phyloP scores from a whole-genome alignment of 2,888 invertebrate species.

The Aphidius colemani region DNA sequence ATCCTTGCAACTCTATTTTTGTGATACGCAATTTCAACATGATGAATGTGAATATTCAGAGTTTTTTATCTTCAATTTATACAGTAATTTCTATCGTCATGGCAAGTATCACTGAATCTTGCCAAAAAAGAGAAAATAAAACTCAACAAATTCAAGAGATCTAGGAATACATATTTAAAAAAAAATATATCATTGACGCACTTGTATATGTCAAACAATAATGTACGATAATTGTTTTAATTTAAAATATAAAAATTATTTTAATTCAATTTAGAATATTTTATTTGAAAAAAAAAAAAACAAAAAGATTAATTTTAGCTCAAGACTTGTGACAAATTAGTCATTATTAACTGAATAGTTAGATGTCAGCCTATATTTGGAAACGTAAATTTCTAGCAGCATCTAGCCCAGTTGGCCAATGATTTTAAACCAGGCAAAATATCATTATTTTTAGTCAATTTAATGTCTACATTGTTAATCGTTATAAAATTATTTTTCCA shows the following conservation, averaged over 20 bases:
- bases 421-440: slow-evolving; percentile 35
- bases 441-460: slow-evolving; percentile 44
- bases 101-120: slow-evolving; percentile 26
- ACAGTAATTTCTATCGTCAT: slow-evolving; percentile 33
- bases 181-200: too few species aligned
- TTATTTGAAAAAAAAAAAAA: too few species aligned
- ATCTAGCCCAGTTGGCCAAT: slow-evolving; percentile 53
- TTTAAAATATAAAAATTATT: too few species aligned
- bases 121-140: slow-evolving; percentile 35
- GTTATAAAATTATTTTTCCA: too few species aligned
- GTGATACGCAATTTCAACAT: slow-evolving; percentile 52
- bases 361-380: slow-evolving; percentile 52
- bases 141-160: too few species aligned
- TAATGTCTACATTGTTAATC: too few species aligned
- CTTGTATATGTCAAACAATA: too few species aligned
- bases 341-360: background rate
- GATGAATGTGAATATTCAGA: slow-evolving; percentile 55
- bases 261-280: too few species aligned
- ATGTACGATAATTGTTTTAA: too few species aligned
- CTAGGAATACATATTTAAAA: too few species aligned
- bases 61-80: slow-evolving; percentile 43
- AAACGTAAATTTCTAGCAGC: slow-evolving; percentile 6
- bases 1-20: slow-evolving; percentile 56
- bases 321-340: too few species aligned
- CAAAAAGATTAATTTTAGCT: too few species aligned